Evolutionary conservation across 2,113 vertebrate species (phyloP).

Genomic region (Motacilla tschutschensis): DNA sequence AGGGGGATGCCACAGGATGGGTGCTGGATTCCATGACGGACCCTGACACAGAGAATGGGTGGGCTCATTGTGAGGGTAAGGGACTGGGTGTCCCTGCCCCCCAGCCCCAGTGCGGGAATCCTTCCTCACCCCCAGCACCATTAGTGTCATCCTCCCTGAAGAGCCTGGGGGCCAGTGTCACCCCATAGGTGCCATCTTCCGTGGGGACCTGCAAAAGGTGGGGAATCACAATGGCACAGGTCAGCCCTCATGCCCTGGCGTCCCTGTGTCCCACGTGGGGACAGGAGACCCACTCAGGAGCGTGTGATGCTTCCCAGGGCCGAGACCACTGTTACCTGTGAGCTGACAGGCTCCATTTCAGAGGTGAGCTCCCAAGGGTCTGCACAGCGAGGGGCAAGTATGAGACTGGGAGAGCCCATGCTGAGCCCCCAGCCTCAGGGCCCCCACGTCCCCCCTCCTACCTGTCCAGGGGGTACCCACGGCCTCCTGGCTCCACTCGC

Average conservation of each 20-base stretch:
- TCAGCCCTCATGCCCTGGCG: background rate
- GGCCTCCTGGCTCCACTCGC: conserved; percentile 68
- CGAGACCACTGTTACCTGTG: background rate
- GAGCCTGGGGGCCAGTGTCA: background rate
- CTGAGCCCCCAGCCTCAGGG: background rate
- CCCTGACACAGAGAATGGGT: background rate
- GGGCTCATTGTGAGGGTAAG: background rate
- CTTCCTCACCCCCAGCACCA: background rate
- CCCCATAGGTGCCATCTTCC: background rate
- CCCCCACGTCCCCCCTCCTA: background rate
- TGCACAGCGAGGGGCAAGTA: background rate
- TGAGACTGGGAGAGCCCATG: background rate
- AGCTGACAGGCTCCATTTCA: background rate
- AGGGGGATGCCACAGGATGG: background rate
- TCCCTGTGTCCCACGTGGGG: background rate
- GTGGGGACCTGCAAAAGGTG: background rate
- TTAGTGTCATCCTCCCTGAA: background rate
- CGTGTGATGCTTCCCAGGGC: accelerated
- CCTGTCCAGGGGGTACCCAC: conserved; percentile 71
- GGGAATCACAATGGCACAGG: background rate
- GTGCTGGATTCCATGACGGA: background rate
- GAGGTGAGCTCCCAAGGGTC: background rate
- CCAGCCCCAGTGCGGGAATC: background rate
- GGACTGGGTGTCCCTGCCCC: background rate
- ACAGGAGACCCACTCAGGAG: background rate